Evolutionary conservation across 2,113 vertebrate genomes (phyloP).

Genomic region (Rhinolophus ferrumequinum): DNA sequence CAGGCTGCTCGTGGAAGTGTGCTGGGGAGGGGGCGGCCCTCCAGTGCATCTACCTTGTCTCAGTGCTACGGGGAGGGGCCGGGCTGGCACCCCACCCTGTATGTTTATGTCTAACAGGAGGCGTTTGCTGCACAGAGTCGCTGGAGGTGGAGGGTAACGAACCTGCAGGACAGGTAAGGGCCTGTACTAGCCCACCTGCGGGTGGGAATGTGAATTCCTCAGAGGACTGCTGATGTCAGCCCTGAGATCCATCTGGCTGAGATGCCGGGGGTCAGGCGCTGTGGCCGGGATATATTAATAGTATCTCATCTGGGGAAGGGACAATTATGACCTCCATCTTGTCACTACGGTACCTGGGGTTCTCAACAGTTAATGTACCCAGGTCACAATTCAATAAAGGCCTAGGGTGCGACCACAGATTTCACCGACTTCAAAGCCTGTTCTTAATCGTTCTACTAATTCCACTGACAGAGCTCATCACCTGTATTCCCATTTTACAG

Average conservation of each 20-base stretch:
- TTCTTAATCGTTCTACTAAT: not conserved
- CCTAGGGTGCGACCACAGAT: not conserved
- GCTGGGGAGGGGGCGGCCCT: accelerated
- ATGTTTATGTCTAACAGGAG: not conserved
- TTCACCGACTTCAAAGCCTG: not conserved
- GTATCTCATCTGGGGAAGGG: not conserved
- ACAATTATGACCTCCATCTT: accelerated
- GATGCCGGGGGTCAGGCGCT: not conserved
- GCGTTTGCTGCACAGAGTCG: not conserved
- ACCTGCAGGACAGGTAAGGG: not conserved
- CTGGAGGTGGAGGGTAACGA: not conserved
- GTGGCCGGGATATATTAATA: not conserved
- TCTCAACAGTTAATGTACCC: not conserved
- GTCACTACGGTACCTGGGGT: not conserved
- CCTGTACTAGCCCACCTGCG: not conserved
- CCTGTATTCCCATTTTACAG: not conserved
- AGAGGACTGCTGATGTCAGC: not conserved
- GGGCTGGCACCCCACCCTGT: not conserved
- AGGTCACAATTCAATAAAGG: not conserved
- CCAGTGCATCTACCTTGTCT: too few species aligned
- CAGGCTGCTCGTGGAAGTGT: not conserved
- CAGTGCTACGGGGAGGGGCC: not conserved
- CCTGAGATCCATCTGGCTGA: not conserved
- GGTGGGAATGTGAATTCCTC: not conserved
- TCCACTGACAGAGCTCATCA: accelerated